Conservation (phyloP, 2,113 vertebrate genomes). For the Mionectes macconnelli region DNA sequence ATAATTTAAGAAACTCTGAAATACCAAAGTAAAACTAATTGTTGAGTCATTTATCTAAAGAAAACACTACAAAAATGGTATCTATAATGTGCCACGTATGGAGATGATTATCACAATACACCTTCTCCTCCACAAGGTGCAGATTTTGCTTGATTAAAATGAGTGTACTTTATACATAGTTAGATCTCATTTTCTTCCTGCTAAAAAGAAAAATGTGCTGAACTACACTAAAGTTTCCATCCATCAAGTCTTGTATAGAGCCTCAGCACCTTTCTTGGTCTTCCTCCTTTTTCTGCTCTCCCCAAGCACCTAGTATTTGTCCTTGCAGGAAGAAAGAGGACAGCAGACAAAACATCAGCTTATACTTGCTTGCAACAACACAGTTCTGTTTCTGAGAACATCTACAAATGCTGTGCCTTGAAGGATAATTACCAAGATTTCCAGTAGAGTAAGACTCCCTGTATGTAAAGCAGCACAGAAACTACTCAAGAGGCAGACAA, state of each 20-base stretch:
- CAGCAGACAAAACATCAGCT: neutral
- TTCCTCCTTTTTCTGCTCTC: neutral
- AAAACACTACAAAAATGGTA: neutral
- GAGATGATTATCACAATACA: neutral
- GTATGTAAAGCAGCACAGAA: neutral
- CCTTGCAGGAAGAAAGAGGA: neutral
- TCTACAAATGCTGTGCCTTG: neutral
- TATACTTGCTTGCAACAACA: neutral
- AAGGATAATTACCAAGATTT: neutral
- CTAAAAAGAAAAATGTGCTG: neutral
- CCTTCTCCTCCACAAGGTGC: neutral
- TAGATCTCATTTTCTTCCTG: neutral
- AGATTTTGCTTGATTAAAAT: neutral
- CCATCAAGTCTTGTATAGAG: neutral
- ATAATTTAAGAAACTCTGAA: neutral
- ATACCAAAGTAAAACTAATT: neutral
- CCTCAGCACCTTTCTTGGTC: neutral
- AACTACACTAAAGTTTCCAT: neutral
- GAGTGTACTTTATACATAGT: neutral
- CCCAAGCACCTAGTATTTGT: neutral
- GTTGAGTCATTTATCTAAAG: neutral
- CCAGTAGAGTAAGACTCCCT: neutral
- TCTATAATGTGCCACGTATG: neutral
- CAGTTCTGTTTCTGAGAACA: neutral
- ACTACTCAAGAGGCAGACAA: neutral